phyloP scores from a whole-genome alignment of 1,140 invertebrate genomes.

The Drosophila kikkawai region DNA sequence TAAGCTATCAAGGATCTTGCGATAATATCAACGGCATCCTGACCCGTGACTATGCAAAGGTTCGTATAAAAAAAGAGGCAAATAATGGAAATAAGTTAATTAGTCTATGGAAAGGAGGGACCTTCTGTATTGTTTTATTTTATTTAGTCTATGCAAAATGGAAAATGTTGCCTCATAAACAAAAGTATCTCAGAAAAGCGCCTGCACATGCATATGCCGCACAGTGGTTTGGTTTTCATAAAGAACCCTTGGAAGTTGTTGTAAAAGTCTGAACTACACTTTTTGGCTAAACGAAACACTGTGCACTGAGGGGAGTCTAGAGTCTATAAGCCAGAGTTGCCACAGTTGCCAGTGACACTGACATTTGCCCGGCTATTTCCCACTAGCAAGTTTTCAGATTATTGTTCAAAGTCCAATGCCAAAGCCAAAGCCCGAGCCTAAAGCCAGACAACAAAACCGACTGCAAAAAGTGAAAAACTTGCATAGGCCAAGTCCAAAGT shows the following conservation, averaged over 20 bases:
- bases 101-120: constrained; percentile 40
- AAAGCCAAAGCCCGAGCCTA: constrained; percentile 68
- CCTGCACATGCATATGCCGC: not conserved
- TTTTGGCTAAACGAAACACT: not conserved
- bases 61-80: constrained; percentile 48
- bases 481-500: constrained; percentile 68
- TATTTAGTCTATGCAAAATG: constrained; percentile 1
- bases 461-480: constrained; percentile 56
- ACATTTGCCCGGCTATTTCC: constrained; percentile 50
- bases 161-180: constrained; percentile 37
- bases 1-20: constrained; percentile 82
- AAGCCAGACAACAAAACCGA: constrained; percentile 37
- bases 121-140: constrained; percentile 42
- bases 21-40: constrained; percentile 81
- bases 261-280: too few relatives aligned
- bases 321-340: constrained; percentile 50
- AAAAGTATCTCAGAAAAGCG: constrained; percentile 1
- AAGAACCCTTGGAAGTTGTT: not conserved
- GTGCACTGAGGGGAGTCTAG: constrained; percentile 21
- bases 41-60: constrained; percentile 80
- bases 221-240: not conserved
- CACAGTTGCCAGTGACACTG: constrained; percentile 60
- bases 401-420: constrained; percentile 68
- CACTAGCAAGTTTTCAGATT: constrained; percentile 74
- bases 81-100: constrained; percentile 62